A percentile compares a stretch with the other conserved stretches of the same genome.
These are phyloP conservation scores for Cheilosia scutellata DNA, from an alignment of 2,888 invertebrate species.

Conservation along the genomic window DNA sequence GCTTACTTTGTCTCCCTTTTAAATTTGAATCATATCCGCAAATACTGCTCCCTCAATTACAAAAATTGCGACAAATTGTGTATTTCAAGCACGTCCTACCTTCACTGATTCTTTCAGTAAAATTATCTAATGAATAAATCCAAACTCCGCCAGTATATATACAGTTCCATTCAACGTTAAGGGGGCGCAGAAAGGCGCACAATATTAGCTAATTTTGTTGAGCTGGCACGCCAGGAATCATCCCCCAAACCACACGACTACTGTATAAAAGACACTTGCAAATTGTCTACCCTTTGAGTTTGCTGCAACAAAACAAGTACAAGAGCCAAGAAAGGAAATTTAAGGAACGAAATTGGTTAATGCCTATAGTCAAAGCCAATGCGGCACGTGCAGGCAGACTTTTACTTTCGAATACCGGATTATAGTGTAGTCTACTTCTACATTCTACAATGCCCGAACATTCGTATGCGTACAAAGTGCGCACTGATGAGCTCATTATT, in stretches of 20 bases:
- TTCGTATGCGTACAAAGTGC: constrained; percentile 40
- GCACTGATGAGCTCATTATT: constrained; percentile 46
- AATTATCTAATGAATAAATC: constrained; percentile 73
- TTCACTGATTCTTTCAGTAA: constrained; percentile 63
- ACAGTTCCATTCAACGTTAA: constrained; percentile 11
- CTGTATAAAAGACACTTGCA: constrained; percentile 64
- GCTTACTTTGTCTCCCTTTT: constrained; percentile 30
- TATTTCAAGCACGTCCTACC: constrained; percentile 63
- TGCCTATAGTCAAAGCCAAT: constrained; percentile 59
- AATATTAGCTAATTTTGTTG: constrained; percentile 72
- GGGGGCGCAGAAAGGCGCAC: constrained; percentile 40
- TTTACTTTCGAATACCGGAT: constrained; percentile 60
- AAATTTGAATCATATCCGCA: constrained; percentile 40
- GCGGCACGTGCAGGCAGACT: constrained; percentile 71
- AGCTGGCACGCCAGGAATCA: constrained; percentile 48
- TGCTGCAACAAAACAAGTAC: constrained; percentile 17
- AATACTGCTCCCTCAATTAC: constrained; percentile 12
- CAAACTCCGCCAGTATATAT: constrained; percentile 24
- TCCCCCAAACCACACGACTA: constrained; percentile 31
- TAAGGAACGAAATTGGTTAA: constrained; percentile 57
- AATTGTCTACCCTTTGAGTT: constrained; percentile 71
- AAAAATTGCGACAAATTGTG: constrained; percentile 48
- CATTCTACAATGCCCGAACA: constrained; percentile 1
- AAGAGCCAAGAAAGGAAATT: constrained; percentile 27
- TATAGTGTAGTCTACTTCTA: constrained; percentile 10